These are phyloP conservation scores for Ursus arctos DNA, from an alignment of 2,113 vertebrate genomes.

Conservation along the genomic window DNA sequence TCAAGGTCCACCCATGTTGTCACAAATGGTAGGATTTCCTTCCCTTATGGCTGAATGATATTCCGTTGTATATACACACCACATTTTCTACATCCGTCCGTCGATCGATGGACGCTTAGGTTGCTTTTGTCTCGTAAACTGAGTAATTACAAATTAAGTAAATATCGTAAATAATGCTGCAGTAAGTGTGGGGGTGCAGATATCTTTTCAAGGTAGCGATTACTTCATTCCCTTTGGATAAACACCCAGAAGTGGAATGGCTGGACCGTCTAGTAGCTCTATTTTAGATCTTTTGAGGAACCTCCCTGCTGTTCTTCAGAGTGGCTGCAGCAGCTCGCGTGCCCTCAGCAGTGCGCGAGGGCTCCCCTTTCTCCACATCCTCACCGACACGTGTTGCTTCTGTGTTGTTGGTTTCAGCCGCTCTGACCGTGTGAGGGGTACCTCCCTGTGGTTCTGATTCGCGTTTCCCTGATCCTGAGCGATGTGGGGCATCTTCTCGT, in stretches of 20 bases:
- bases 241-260: neutral
- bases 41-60: neutral
- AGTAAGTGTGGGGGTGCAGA: rapidly evolving
- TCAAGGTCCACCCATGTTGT: neutral
- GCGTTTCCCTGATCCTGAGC: neutral
- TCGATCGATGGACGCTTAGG: rapidly evolving
- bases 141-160: neutral
- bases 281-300: neutral
- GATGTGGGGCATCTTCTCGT: rapidly evolving
- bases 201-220: rapidly evolving
- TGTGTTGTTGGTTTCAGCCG: rapidly evolving
- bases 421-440: rapidly evolving
- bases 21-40: too few species aligned
- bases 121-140: too few species aligned
- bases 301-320: rapidly evolving
- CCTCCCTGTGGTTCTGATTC: neutral
- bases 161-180: rapidly evolving
- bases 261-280: too few species aligned
- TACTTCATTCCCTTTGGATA: neutral
- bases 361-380: neutral
- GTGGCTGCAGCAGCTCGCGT: too few species aligned
- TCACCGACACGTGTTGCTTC: rapidly evolving
- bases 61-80: rapidly evolving
- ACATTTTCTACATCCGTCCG: neutral
- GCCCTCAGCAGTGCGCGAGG: too few species aligned